These are phyloP conservation scores for Urosaurus nigricauda DNA, from an alignment of 2,797 vertebrate genomes.

Conservation along the genomic window DNA sequence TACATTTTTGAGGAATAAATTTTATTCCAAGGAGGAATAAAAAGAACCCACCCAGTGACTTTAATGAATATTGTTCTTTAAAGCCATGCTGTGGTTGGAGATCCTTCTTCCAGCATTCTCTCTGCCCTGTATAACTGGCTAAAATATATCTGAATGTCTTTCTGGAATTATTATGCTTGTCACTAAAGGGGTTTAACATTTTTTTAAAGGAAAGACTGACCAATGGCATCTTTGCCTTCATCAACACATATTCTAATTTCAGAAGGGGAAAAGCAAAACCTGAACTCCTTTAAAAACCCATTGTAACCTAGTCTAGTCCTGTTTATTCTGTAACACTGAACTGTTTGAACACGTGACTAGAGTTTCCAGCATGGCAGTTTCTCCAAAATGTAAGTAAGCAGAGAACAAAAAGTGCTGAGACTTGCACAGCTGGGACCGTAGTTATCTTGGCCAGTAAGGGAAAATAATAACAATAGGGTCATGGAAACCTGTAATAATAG, in stretches of 20 bases:
- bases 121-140: neutral
- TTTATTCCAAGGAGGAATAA: neutral
- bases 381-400: conserved; percentile 54
- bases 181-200: too few relatives aligned
- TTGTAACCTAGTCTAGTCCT: conserved; percentile 35
- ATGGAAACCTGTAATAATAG: conserved; percentile 64
- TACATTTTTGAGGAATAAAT: neutral
- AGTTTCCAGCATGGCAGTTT: conserved; percentile 58
- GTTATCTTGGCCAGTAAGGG: conserved; percentile 69
- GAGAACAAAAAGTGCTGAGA: conserved; percentile 72
- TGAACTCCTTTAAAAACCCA: conserved; percentile 20
- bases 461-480: conserved; percentile 73
- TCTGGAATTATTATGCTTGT: neutral
- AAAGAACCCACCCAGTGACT: neutral
- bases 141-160: neutral
- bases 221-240: neutral
- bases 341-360: conserved; percentile 11
- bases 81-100: too few relatives aligned
- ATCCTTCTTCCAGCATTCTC: neutral
- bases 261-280: neutral
- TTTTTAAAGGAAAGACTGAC: neutral
- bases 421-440: conserved; percentile 51
- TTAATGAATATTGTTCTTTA: neutral
- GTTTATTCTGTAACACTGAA: conserved; percentile 41
- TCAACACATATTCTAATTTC: neutral